Evolutionary conservation across 2,113 vertebrate genomes (phyloP), one percentile per base, ranked within the genome.

Genomic region (Pseudopipra pipra): DNA sequence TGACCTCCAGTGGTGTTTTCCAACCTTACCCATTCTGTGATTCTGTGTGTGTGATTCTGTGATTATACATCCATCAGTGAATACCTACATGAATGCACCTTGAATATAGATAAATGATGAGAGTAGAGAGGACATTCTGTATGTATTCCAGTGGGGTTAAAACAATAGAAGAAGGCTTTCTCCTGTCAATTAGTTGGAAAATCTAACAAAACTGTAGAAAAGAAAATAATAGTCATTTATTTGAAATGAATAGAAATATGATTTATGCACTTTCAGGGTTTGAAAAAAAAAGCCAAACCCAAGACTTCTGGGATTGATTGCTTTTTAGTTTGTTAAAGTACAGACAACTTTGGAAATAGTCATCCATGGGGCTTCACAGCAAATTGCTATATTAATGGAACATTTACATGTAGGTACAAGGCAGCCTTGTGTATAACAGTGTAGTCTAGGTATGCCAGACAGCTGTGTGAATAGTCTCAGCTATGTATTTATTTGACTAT

Each of bases 361-460:
- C 85, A 81, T 95, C 89, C 68, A 21, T 3, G 27, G n/a, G 68
- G 63, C 70, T 97, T 96, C 83, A 49, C 43, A 92, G 90, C 72
- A 91, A 65, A 77, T 89, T 56, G 85, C 83, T 94, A 68, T 72
- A 51, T 97, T 97, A 97, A 93, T 84, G 87, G 91, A 75, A 91
- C 73, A 59, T 96, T 97, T 94, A 90, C 90, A 76, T 3, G 1
- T 89, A 91, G 95, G 82, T 96, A 97, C 87, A 97, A 97, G 94
- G 95, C 93, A 84, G 89, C 86, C 77, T 96, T 97, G 90, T 97
- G 11, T 86, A 31, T 75, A 80, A 73, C 87, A 71, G 85, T 0
- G 1, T 75, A 74, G 62, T 74, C 59, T 90, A 67, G 82, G 76
- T 91, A 31, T 81, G 81, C 77, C 85, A 95, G 95, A 44, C 94